A percentile compares a stretch with the other conserved stretches of the same genome.
Conservation (phyloP, 2,888 invertebrate species). For the Stenurella melanura region DNA sequence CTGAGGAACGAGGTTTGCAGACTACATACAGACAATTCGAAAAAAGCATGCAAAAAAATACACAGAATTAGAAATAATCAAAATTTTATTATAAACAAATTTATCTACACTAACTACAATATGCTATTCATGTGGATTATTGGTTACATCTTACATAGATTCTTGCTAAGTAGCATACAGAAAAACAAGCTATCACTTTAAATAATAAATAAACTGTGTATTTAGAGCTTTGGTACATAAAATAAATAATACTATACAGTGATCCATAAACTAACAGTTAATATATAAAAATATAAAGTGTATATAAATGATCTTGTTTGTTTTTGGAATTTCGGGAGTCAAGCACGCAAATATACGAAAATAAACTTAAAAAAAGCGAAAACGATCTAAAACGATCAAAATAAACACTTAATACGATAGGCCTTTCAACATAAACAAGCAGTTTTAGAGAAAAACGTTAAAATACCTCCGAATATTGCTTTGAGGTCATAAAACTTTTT, state of each 20-base stretch:
- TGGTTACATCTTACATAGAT: conserved; percentile 38
- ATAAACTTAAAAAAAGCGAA: not conserved
- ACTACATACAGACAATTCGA: conserved; percentile 13
- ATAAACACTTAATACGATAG: not conserved
- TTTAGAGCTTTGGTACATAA: conserved; percentile 21
- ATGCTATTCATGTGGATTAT: conserved; percentile 17
- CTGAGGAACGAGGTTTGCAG: not conserved
- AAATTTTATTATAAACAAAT: conserved; percentile 56
- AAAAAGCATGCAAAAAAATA: conserved; percentile 60
- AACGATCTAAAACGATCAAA: not conserved
- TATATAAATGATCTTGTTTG: conserved; percentile 33
- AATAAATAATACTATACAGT: conserved; percentile 40
- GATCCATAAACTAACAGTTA: conserved; percentile 20
- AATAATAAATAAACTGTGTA: conserved; percentile 30
- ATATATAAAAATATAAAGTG: conserved; percentile 23
- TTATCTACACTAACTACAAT: conserved; percentile 55
- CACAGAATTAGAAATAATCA: conserved; percentile 56
- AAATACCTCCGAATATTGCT: not conserved
- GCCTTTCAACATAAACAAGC: not conserved
- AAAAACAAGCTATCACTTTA: conserved; percentile 33
- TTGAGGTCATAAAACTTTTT: not conserved
- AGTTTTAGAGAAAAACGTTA: not conserved
- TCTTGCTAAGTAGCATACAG: conserved; percentile 25
- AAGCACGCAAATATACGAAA: conserved; percentile 2
- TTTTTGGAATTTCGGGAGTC: conserved; percentile 2